A percentile compares a stretch with the other conserved stretches of the same genome.
phyloP scores from a whole-genome alignment of 2,797 vertebrate genomes.

The Cynopterus sphinx region DNA sequence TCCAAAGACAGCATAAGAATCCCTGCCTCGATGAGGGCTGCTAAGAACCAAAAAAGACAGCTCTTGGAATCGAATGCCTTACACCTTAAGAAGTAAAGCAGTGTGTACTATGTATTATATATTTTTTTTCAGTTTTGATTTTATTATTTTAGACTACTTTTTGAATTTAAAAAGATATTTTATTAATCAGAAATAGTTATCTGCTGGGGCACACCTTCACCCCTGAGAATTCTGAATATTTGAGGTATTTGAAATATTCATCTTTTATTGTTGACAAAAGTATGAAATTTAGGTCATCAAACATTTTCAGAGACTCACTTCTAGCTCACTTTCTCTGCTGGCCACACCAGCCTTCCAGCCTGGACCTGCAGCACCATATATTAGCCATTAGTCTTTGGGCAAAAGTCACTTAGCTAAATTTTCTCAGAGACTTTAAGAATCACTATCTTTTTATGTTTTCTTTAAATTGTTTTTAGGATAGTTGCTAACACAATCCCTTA shows the following conservation, averaged over 20 bases:
- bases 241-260: neutral
- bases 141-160: conserved; percentile 24
- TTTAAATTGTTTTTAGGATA: conserved; percentile 11
- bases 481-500: conserved; percentile 1
- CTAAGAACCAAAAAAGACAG: neutral
- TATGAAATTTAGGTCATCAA: neutral
- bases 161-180: conserved; percentile 1
- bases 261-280: neutral
- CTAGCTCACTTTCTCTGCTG: neutral
- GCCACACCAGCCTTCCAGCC: neutral
- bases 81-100: neutral
- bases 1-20: neutral
- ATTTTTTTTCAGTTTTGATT: neutral
- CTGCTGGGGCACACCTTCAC: neutral
- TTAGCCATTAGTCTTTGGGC: neutral
- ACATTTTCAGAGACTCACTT: neutral
- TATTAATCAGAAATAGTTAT: neutral
- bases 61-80: neutral
- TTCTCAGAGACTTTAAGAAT: conserved; percentile 26
- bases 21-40: neutral
- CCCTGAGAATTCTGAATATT: neutral
- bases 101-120: neutral
- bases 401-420: conserved; percentile 4
- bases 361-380: neutral
- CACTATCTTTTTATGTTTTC: neutral